phyloP scores from a whole-genome alignment of 2,888 invertebrate species.

The Xanthorhoe spadicearia region DNA sequence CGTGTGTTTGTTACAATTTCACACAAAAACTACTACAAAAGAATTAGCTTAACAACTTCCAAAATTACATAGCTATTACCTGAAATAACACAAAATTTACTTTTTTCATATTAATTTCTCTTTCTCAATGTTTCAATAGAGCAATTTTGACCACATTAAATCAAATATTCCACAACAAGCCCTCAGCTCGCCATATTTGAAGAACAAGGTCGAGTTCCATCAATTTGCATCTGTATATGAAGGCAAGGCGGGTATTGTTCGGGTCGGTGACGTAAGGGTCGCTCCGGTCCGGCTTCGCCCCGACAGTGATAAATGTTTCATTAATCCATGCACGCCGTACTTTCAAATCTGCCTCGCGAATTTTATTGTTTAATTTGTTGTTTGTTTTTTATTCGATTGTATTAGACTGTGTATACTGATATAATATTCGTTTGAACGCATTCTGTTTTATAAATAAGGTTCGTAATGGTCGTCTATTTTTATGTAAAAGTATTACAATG shows the following conservation, averaged over 20 bases:
- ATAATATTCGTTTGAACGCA: constrained; percentile 15
- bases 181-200: constrained; percentile 8
- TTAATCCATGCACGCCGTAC: constrained; percentile 67
- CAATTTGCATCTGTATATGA: constrained; percentile 34
- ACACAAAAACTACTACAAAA: no score
- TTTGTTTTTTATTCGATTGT: constrained; percentile 41
- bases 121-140: not conserved
- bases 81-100: no score
- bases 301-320: constrained; percentile 81
- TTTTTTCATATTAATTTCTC: no score
- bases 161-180: constrained; percentile 3
- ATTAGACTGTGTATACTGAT: constrained; percentile 31
- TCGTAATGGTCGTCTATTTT: no score
- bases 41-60: no score
- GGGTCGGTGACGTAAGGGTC: constrained; percentile 56
- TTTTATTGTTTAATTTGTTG: constrained; percentile 65
- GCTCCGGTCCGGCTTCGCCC: constrained; percentile 58
- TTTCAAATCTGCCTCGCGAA: constrained; percentile 62
- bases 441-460: not conserved
- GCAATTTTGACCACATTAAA: no score
- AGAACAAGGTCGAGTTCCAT: constrained; percentile 23
- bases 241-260: constrained; percentile 35
- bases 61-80: no score
- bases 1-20: no score
- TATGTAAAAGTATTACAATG: no score